Percentiles rank a stretch among this genome's conserved stretches.
phyloP scores from a whole-genome alignment of 1,140 invertebrate species.

The Helicorthomorpha holstii region DNA sequence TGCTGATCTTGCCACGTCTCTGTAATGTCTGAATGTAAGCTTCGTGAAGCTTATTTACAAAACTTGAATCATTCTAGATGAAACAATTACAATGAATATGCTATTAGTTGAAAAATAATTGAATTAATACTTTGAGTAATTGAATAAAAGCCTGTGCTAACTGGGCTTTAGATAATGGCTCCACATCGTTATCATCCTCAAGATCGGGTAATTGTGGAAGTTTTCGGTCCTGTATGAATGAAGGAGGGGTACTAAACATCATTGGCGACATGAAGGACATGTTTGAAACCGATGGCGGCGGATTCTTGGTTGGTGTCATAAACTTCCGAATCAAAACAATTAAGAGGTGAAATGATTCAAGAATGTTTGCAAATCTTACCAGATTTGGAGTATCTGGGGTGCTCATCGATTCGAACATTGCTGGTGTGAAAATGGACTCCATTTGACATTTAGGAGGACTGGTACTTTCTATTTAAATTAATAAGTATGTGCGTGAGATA shows the following conservation, averaged over 20 bases:
- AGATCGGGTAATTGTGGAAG: slow-evolving; percentile 7
- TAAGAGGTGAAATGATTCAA: neutral
- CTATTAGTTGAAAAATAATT: neutral
- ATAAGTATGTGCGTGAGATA: neutral
- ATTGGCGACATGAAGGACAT: neutral
- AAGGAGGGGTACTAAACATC: no score
- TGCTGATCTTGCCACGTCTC: neutral
- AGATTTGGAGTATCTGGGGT: neutral
- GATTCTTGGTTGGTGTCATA: neutral
- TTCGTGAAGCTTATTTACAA: slow-evolving; percentile 71
- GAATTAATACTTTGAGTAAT: slow-evolving; percentile 40
- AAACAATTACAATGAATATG: neutral
- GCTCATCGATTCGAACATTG: neutral
- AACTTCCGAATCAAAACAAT: neutral
- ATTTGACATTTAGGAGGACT: neutral
- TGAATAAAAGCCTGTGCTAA: slow-evolving; percentile 71
- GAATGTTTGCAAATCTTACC: neutral
- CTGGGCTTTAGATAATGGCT: slow-evolving; percentile 64
- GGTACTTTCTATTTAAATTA: neutral
- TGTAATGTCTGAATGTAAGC: slow-evolving; percentile 42
- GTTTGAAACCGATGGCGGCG: neutral
- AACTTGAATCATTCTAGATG: slow-evolving; percentile 53
- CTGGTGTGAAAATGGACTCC: neutral
- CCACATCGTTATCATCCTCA: slow-evolving; percentile 6
- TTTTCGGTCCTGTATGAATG: slow-evolving; percentile 8